Evolutionary conservation across 2,888 invertebrate species (phyloP).

Genomic region (Eurois occulta): DNA sequence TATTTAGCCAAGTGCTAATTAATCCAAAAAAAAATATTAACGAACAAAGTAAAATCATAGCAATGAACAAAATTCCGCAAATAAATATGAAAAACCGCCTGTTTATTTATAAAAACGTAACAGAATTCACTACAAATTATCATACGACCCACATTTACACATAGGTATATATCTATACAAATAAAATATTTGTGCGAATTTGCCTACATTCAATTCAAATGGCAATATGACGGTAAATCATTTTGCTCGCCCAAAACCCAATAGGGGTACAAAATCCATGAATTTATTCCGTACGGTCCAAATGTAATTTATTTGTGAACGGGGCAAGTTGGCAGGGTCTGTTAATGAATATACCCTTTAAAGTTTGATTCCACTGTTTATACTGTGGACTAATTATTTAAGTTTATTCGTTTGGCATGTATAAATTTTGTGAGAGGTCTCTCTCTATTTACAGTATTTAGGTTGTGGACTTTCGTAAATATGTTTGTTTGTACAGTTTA

Average conservation of each 20-base stretch:
- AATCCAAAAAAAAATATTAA: no score
- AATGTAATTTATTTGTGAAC: constrained; percentile 63
- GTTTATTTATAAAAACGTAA: constrained; percentile 6
- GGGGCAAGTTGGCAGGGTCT: constrained; percentile 23
- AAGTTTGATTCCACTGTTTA: constrained; percentile 40
- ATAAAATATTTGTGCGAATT: constrained; percentile 42
- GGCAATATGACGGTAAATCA: constrained; percentile 42
- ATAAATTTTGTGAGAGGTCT: constrained; percentile 35
- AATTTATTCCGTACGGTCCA: constrained; percentile 44
- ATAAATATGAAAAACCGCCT: not conserved
- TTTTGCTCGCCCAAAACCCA: constrained; percentile 23
- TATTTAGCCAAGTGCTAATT: no score
- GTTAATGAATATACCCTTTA: constrained; percentile 46
- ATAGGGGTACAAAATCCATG: constrained; percentile 35
- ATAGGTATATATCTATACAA: not conserved
- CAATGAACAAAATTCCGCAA: not conserved
- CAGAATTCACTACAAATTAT: constrained; percentile 9
- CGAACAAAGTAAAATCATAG: not conserved
- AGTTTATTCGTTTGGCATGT: constrained; percentile 39
- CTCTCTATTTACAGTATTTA: constrained; percentile 17
- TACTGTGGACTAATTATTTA: constrained; percentile 29
- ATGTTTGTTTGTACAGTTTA: constrained; percentile 16
- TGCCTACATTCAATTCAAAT: constrained; percentile 30
- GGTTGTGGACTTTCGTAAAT: constrained; percentile 8
- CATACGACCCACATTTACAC: not conserved